Evolutionary conservation across 2,888 invertebrate genomes (phyloP).

Genomic region (Orthosia cruda): DNA sequence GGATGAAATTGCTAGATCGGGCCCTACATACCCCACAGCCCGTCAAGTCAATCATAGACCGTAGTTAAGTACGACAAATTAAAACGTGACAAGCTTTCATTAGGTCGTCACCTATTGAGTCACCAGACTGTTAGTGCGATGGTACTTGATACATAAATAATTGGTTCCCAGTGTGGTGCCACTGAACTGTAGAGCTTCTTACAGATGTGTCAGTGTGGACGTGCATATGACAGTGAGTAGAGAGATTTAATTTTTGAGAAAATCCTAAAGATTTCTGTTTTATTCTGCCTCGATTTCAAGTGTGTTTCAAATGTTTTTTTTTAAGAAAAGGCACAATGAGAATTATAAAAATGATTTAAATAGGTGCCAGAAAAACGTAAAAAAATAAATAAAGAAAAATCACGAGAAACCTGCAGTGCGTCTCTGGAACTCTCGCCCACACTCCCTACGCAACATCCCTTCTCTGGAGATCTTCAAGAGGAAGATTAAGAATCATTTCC

Average conservation of each 20-base stretch:
- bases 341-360: too few species aligned
- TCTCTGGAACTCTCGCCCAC: too few species aligned
- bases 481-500: too few species aligned
- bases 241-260: neutral
- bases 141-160: slow-evolving; percentile 57
- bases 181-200: slow-evolving; percentile 35
- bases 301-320: neutral
- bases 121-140: slow-evolving; percentile 53
- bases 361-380: too few species aligned
- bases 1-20: too few species aligned
- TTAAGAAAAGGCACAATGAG: neutral
- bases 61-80: slow-evolving; percentile 66
- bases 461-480: too few species aligned
- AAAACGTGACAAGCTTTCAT: slow-evolving; percentile 72
- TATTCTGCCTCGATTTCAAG: neutral
- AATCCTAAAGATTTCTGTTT: neutral
- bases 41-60: slow-evolving; percentile 63
- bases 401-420: too few species aligned
- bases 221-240: neutral
- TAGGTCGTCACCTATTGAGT: slow-evolving; percentile 66
- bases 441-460: too few species aligned
- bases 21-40: slow-evolving; percentile 28
- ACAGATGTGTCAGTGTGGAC: neutral
- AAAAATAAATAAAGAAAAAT: too few species aligned
- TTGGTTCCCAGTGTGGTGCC: slow-evolving; percentile 31